Evolutionary conservation across 2,113 vertebrate species (phyloP).

Genomic region (Corythornis madagascariensis): DNA sequence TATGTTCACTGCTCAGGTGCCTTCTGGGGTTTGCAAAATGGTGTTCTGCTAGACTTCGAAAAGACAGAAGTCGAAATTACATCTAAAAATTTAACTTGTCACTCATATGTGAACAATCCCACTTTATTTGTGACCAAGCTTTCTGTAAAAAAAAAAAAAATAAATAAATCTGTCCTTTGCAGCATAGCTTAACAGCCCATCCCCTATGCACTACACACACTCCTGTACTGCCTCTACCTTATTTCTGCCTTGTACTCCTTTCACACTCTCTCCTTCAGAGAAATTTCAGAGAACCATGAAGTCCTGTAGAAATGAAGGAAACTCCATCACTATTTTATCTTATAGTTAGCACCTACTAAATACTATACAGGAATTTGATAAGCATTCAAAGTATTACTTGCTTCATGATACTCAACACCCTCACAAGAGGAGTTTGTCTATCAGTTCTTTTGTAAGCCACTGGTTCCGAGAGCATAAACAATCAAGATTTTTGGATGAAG

Average conservation of each 20-base stretch:
- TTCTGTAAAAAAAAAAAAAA: not conserved
- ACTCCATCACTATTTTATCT: not conserved
- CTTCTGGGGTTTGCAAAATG: not conserved
- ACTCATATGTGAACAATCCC: not conserved
- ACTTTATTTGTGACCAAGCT: not conserved
- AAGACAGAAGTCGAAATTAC: not conserved
- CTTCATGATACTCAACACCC: not conserved
- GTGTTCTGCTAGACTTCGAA: not conserved
- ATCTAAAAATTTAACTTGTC: not conserved
- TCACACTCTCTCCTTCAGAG: not conserved
- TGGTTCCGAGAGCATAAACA: not conserved
- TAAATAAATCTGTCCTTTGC: not conserved
- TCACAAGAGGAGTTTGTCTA: not conserved
- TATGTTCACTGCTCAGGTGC: not conserved
- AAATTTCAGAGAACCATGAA: not conserved
- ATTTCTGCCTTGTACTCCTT: not conserved
- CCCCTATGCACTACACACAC: not conserved
- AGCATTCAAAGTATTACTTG: not conserved
- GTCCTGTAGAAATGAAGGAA: not conserved
- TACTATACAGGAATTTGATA: not conserved
- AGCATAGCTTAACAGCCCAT: not conserved
- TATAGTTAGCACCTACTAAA: not conserved
- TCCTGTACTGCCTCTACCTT: not conserved
- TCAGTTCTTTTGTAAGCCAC: not conserved
- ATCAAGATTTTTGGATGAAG: not conserved